Conservation (phyloP, 2,888 invertebrate species). For the Torymus texanus region DNA sequence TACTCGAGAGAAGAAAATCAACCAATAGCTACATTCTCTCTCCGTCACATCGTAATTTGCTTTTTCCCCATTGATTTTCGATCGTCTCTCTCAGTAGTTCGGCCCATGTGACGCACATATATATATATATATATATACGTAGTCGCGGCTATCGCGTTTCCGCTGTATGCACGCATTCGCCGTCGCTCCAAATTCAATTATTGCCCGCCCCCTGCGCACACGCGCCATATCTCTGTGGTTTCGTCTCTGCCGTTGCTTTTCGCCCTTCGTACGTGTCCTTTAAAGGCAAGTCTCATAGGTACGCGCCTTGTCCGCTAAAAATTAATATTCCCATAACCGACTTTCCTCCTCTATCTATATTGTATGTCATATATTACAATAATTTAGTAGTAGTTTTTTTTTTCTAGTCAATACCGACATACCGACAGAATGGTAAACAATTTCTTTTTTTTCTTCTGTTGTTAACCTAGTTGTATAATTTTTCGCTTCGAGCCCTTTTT, state of each 20-base stretch:
- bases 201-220: neutral
- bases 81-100: neutral
- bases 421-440: no score
- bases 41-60: slow-evolving; percentile 1
- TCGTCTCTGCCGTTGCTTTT: neutral
- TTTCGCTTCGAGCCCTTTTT: no score
- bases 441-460: no score
- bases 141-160: slow-evolving; percentile 42
- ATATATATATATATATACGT: no score
- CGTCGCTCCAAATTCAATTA: slow-evolving; percentile 21
- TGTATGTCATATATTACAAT: no score
- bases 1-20: no score
- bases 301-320: neutral
- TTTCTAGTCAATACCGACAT: no score
- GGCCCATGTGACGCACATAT: slow-evolving; percentile 28
- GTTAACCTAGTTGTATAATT: no score
- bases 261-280: neutral
- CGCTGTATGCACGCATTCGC: slow-evolving; percentile 6
- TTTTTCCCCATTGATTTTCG: slow-evolving; percentile 48
- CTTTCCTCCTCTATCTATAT: no score
- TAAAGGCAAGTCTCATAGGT: neutral
- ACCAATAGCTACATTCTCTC: neutral
- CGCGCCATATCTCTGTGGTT: neutral
- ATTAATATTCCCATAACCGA: no score
- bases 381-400: no score